Base-by-base conservation (phyloP, 2,888 invertebrate genomes). In the Drosophila rellima region DNA sequence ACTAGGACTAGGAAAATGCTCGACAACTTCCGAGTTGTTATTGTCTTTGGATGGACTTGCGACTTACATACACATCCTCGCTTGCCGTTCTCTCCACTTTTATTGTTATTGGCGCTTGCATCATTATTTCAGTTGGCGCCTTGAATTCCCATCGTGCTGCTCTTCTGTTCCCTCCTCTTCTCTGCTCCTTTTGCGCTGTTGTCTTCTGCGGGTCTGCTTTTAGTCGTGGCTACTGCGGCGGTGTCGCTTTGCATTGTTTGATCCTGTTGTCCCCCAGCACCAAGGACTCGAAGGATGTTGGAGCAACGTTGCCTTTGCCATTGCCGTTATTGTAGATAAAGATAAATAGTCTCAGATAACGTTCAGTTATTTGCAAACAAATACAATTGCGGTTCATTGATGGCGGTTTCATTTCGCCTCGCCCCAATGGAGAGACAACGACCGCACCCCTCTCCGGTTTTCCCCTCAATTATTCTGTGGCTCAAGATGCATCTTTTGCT, bases 301-400 rank as follows among this genome's bases (percentile, higher is more conserved):
- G 54, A 70, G 54, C 63, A 39, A 23, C 68, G 61, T 59, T 59
- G 56, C 64, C 63, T 10, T 31, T 54, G 42, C 42, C 42, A 8
- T 31, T 42, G 40, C 42, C 42, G 75, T 78, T 80, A 70, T 85
- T 85, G 79, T 75, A 83, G 83, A 86, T 86, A 88, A 83, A 86
- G 86, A 86, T 86, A 86, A 86, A 86, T 86, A 86, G 86, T 88
- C 80, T 76, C 82, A 83, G 86, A 86, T 86, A 88, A 83, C 83
- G 88, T 73, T 80, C 85, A 75, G 88, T 88, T 86, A 86, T 88
- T 86, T 86, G 86, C 86, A 86, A 86, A 86, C 88, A 88, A 88
- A 88, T 88, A 86, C 86, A 85, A 86, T 88, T 86, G 86, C 80
- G 86, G 86, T 86, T 88, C 86, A 86, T 88, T 86, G 86, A 88